Evolutionary conservation across 2,888 invertebrate species (phyloP).

Genomic region (Heliconius sara): DNA sequence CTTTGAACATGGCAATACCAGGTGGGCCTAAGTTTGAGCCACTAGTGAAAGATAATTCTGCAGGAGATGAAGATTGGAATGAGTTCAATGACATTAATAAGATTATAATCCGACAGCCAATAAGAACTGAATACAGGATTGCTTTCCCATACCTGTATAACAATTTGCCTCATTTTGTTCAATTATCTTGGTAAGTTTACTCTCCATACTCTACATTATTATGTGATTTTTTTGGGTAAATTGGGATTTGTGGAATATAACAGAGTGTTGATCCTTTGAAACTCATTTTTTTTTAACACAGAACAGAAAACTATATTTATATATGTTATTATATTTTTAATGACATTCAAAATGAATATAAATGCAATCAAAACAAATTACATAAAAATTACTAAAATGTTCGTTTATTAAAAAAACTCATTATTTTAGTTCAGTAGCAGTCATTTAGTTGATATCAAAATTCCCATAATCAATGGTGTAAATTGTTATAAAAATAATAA

Average conservation of each 20-base stretch:
- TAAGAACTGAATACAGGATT: constrained; percentile 99
- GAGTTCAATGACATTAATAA: constrained; percentile 99
- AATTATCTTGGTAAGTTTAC: constrained; percentile 95
- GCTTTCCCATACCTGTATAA: constrained; percentile 99
- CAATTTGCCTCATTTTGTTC: constrained; percentile 99
- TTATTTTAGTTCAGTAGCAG: too few species aligned
- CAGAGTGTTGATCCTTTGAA: background rate
- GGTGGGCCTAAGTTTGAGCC: constrained; percentile 99
- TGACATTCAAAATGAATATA: background rate
- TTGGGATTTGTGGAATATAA: background rate
- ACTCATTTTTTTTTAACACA: too few species aligned
- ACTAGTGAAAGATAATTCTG: constrained; percentile 98
- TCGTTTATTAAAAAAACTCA: too few species aligned
- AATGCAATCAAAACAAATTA: too few species aligned
- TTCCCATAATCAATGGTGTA: too few species aligned
- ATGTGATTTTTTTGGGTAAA: background rate
- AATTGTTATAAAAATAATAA: constrained; percentile 4
- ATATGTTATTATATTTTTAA: background rate
- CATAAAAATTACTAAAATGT: too few species aligned
- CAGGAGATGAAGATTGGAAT: constrained; percentile 99
- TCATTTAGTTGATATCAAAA: too few species aligned
- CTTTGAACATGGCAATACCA: constrained; percentile 99
- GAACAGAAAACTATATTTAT: background rate
- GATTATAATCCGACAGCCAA: constrained; percentile 99
- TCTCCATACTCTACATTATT: background rate